Conservation (phyloP, 1,140 invertebrate genomes). For the Samia ricini region DNA sequence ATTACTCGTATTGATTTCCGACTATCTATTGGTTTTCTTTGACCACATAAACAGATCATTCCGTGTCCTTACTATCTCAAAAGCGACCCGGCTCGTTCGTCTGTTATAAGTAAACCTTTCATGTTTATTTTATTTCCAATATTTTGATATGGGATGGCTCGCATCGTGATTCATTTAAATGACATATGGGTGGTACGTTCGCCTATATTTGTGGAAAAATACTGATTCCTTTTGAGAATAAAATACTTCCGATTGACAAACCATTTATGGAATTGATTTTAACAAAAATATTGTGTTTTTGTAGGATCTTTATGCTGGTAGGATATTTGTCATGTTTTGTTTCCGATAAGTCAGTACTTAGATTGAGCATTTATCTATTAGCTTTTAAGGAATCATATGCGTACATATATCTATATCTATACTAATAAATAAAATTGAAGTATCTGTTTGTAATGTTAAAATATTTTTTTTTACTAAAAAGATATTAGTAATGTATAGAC, state of each 20-base stretch:
- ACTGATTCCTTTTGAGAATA: constrained; percentile 54
- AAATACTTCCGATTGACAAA: constrained; percentile 47
- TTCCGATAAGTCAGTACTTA: not conserved
- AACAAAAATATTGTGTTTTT: no score
- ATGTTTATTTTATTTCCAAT: constrained; percentile 71
- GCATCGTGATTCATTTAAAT: constrained; percentile 65
- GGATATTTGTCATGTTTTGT: no score
- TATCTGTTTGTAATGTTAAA: no score
- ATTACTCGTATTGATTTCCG: constrained; percentile 62
- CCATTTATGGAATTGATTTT: constrained; percentile 54
- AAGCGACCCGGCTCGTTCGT: constrained; percentile 44
- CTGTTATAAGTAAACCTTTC: constrained; percentile 67
- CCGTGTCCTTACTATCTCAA: constrained; percentile 38
- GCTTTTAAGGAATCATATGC: no score
- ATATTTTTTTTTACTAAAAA: no score
- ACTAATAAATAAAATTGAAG: no score
- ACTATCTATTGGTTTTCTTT: constrained; percentile 54
- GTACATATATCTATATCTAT: no score
- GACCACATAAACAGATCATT: constrained; percentile 56
- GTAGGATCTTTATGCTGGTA: no score
- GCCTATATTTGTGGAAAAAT: constrained; percentile 57
- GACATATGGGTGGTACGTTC: constrained; percentile 69
- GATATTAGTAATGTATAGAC: no score
- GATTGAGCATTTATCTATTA: no score
- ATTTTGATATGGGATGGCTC: constrained; percentile 62